Percentiles rank a stretch among this genome's conserved stretches.
phyloP scores from a whole-genome alignment of 2,888 invertebrate genomes.

The Portevinia maculata region DNA sequence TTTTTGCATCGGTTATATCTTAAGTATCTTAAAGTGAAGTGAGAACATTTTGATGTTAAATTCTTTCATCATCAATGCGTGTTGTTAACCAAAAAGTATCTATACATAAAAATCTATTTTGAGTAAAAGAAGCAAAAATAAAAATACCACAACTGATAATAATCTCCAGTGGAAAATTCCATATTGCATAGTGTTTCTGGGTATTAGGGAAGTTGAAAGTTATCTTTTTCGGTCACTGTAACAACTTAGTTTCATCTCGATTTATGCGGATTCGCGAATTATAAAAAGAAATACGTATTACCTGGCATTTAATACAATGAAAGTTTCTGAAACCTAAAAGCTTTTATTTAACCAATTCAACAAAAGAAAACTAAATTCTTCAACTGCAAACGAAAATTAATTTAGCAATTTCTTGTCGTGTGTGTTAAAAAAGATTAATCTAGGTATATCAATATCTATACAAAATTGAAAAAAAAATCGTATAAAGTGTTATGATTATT shows the following conservation, averaged over 20 bases:
- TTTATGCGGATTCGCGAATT: constrained; percentile 31
- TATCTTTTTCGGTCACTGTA: constrained; percentile 23
- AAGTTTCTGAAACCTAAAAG: background rate
- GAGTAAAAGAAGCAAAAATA: constrained; percentile 36
- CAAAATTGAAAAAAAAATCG: constrained; percentile 16
- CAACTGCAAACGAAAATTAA: constrained; percentile 4
- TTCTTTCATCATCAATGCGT: constrained; percentile 6
- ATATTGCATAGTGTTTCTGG: constrained; percentile 32
- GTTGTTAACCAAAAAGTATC: constrained; percentile 39
- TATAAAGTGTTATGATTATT: constrained; percentile 40
- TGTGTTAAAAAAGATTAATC: background rate
- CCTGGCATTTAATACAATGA: constrained; percentile 25
- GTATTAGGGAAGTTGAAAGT: background rate
- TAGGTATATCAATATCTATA: background rate
- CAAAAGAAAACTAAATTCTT: constrained; percentile 3
- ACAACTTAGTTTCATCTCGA: constrained; percentile 10
- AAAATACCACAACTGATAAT: constrained; percentile 59
- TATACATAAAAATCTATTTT: constrained; percentile 45
- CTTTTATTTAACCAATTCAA: background rate
- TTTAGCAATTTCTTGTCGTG: constrained; percentile 19
- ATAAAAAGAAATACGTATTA: constrained; percentile 4
- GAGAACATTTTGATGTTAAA: background rate
- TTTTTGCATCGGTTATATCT: background rate
- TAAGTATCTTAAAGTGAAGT: background rate
- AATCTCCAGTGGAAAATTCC: constrained; percentile 66